These are phyloP conservation scores for Macroteleia sp. DNA, from an alignment of 2,888 invertebrate species.

Conservation along the genomic window DNA sequence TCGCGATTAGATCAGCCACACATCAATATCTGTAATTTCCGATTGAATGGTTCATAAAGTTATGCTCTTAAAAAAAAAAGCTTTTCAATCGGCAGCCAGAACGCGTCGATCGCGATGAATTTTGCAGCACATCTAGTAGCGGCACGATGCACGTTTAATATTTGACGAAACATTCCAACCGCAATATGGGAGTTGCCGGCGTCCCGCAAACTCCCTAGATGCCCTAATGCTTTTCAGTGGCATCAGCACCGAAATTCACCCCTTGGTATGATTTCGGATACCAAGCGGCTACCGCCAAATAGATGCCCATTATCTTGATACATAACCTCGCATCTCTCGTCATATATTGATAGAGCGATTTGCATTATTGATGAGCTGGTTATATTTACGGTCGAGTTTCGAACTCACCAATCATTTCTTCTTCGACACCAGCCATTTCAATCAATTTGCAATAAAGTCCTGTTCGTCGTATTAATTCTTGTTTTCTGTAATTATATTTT, in stretches of 20 bases:
- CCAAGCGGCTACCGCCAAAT: conserved; percentile 61
- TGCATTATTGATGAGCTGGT: conserved; percentile 50
- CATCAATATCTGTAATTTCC: conserved; percentile 39
- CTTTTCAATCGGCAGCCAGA: conserved; percentile 78
- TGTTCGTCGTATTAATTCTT: conserved; percentile 14
- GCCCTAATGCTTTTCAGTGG: conserved; percentile 54
- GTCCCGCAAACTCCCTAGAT: conserved; percentile 68
- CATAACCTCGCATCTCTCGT: conserved; percentile 71
- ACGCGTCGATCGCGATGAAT: conserved; percentile 78
- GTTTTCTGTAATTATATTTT: too few relatives aligned
- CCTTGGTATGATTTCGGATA: conserved; percentile 58
- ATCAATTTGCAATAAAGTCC: conserved; percentile 29
- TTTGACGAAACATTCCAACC: conserved; percentile 81
- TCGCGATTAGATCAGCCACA: conserved; percentile 4
- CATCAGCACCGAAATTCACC: conserved; percentile 53
- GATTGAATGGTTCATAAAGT: conserved; percentile 60
- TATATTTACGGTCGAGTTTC: conserved; percentile 46
- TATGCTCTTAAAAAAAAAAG: conserved; percentile 66
- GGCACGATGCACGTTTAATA: conserved; percentile 79
- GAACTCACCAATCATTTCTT: conserved; percentile 66
- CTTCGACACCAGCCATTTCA: conserved; percentile 22
- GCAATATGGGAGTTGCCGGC: conserved; percentile 76
- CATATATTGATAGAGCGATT: conserved; percentile 55
- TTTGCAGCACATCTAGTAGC: conserved; percentile 77
- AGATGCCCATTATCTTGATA: conserved; percentile 77